These are phyloP conservation scores for Drosophila lini DNA, from an alignment of 1,140 invertebrate genomes.

Conservation along the genomic window DNA sequence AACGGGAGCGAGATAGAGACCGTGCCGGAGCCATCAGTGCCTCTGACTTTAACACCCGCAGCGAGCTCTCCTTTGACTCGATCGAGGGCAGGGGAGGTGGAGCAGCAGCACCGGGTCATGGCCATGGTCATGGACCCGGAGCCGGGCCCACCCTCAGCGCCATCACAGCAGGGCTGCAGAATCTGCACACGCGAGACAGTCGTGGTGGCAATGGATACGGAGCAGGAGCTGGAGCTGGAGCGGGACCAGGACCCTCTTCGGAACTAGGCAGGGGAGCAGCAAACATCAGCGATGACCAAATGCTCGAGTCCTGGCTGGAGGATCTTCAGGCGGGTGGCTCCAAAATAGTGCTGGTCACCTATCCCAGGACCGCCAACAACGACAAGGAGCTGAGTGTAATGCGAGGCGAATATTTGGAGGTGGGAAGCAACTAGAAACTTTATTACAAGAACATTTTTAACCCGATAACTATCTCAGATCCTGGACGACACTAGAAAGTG, in stretches of 20 bases:
- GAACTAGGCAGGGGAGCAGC: slow-evolving; percentile 45
- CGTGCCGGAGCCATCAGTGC: slow-evolving; percentile 70
- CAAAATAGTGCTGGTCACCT: slow-evolving; percentile 96
- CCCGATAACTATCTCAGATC: slow-evolving; percentile 86
- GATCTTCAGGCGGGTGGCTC: slow-evolving; percentile 90
- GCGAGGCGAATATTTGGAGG: slow-evolving; percentile 97
- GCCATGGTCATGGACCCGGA: slow-evolving; percentile 48
- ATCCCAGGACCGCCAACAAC: slow-evolving; percentile 98
- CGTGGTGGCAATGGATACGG: slow-evolving; percentile 47
- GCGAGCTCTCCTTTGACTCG: slow-evolving; percentile 91
- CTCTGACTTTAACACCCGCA: slow-evolving; percentile 86
- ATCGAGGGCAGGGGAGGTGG: slow-evolving; percentile 86
- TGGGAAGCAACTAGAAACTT: slow-evolving; percentile 77
- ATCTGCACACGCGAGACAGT: slow-evolving; percentile 66
- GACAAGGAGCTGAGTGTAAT: slow-evolving; percentile 98
- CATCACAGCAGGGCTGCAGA: slow-evolving; percentile 76
- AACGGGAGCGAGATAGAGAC: slow-evolving; percentile 64
- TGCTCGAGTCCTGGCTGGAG: slow-evolving; percentile 88
- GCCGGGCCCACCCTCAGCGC: slow-evolving; percentile 61
- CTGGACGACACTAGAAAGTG: slow-evolving; percentile 98
- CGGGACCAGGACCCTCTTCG: slow-evolving; percentile 45
- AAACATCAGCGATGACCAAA: slow-evolving; percentile 70
- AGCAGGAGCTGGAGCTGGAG: neutral
- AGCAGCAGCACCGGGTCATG: slow-evolving; percentile 32
- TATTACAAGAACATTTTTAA: neutral